Conservation (phyloP, 92 coral and sea anemone genomes). For the Zoanthus sociatus region DNA sequence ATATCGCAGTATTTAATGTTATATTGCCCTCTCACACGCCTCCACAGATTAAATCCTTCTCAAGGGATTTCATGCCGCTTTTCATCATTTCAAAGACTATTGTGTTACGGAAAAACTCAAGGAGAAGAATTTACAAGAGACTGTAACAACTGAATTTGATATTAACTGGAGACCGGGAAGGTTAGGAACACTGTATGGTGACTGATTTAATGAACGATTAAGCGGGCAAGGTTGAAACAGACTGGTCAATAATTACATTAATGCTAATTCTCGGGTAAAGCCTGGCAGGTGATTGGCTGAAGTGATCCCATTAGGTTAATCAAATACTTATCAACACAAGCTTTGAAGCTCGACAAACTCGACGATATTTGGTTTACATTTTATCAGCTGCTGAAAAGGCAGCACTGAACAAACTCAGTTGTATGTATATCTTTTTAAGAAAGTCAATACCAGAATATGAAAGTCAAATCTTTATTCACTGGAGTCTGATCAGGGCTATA, state of each 20-base stretch:
- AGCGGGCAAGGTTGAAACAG: background rate
- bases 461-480: background rate
- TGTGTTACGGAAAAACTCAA: background rate
- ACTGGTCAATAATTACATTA: slow-evolving; percentile 37
- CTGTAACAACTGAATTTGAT: background rate
- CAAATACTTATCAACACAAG: slow-evolving; percentile 8
- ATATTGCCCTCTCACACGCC: slow-evolving; percentile 13
- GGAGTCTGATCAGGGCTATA: too few relatives aligned
- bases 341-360: slow-evolving; percentile 1
- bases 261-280: slow-evolving; percentile 31
- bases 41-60: slow-evolving; percentile 23
- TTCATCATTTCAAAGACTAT: background rate
- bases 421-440: background rate
- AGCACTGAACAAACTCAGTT: background rate
- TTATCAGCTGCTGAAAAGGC: background rate
- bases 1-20: background rate
- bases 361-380: background rate
- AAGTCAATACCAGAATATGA: background rate
- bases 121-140: background rate
- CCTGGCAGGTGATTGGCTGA: slow-evolving; percentile 24
- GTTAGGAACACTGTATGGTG: background rate
- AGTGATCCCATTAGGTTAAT: slow-evolving; percentile 9
- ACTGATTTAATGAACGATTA: slow-evolving; percentile 15
- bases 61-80: slow-evolving; percentile 15
- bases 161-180: background rate